Base-by-base conservation (phyloP, 2,113 vertebrate genomes). In the Malurus melanocephalus region DNA sequence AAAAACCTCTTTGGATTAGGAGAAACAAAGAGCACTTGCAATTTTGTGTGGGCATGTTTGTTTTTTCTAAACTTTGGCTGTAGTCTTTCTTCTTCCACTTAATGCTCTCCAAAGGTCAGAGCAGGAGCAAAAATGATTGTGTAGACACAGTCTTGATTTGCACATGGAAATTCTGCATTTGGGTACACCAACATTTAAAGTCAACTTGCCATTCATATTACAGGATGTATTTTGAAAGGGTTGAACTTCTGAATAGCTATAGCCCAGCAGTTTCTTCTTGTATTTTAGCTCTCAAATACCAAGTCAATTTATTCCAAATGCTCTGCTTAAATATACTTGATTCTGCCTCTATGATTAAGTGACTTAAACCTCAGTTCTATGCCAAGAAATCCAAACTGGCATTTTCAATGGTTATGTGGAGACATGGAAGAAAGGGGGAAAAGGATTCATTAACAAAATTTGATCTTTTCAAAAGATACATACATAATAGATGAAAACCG, bases 1-100 rank as follows among this genome's bases (percentile, higher is more conserved):
- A 61, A 62, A 62, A 13, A 0, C 0, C 21, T 52, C 65, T 65
- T 51, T 66, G 48, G 66, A 87, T 55, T 55, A 81, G 78, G 56
- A 87, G 27, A 55, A 85, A 92, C 59, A 94, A 85, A 79, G 78
- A 81, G 24, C 55, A 87, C 33, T 85, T 76, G 69, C 30, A 92
- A 53, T 28, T 86, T 80, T 43, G 17, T 27, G 85, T 82, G 89
- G 94, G 89, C 72, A 87, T 3, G 33, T 76, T 92, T 89, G 64
- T 67, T 94, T 93, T 82, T 71, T 52, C 56, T 74, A 52, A 33
- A 73, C 28, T 91, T 80, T 49, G 82, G 49, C 52, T 67, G 30
- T 83, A 89, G 42, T 85, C 61, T 38, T 82, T 80, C 71, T 91
- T 67, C 33, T 85, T 60, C 24, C 52, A 74, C 35, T 30, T 18